Evolutionary conservation across 2,113 vertebrate species (phyloP), one percentile per base, ranked within the genome.

Genomic region (Labeo rohita): DNA sequence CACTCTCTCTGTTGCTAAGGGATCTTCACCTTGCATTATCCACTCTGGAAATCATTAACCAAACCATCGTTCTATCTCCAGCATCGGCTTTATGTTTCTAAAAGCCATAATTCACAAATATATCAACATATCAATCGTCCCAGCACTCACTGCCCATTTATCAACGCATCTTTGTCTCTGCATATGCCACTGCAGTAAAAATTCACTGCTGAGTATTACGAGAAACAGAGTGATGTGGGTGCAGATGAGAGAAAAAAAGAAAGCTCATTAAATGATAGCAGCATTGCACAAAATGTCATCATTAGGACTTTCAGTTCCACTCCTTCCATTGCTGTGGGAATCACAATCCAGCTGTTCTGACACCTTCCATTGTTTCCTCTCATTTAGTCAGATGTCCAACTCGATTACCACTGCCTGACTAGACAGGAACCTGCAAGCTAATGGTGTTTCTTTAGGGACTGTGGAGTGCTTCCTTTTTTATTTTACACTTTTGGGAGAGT

Each of bases 301-400:
- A 80, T 56, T 66, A 68, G 65, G 80, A 61, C 52, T 88, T 21
- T 16, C 65, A 45, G 15, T 73, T 68, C 74, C 59, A 56, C 78
- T 79, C 54, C 23, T 28, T 79, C 66, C 52, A 68, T 66, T 47
- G 39, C 36, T 63, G 49, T 82, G 84, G 78, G 72, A 83, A 85
- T 78, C 80, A 43, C 21, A n/a, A 72, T 77, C 87, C 87, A 85
- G 87, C 79, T 85, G 84, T 88, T 85, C 79, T 21, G 47, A 12
- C 45, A 45, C 52, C 52, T 86, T 59, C 50, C 15, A 9, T 63
- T 80, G 39, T 80, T 79, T 76, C 52, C 61, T 75, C 73, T 72
- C 73, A 18, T 88, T 88, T 78, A 76, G 34, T 73, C 63, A 52
- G 63, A 88, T 56, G 82, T 63, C 81, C 28, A 59, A 83, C 15